Evolutionary conservation across 23 tunicate species (phyloP), one percentile per base, ranked within the genome.

Genomic region (Clavelina lepadiformis): DNA sequence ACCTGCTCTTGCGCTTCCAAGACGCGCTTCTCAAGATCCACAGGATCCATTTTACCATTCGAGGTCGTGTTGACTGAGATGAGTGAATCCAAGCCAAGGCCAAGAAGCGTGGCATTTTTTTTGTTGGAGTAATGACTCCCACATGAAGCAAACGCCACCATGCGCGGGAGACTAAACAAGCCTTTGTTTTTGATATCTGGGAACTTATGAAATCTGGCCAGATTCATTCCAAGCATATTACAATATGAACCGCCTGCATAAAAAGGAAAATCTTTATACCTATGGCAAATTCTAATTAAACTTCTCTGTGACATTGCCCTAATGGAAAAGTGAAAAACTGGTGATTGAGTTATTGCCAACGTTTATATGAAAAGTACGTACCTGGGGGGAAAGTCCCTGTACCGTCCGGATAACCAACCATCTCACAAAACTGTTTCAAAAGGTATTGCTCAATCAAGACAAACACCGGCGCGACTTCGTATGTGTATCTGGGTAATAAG

Each of bases 361-460:
- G n/a, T n/a, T n/a, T n/a, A n/a, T n/a, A n/a, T n/a, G n/a, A 29
- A 1, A 8, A 5, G 21, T 74, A 32, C 57, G 49, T 30, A 71
- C 93, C 96, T 15, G 96, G 88, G 2, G 82, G 54, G 31, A 88
- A 73, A 7, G 96, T 88, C 28, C 96, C 96, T n/a, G 80, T 82
- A 2, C 96, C 96, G 3, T 62, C 37, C 26, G 37, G 27, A 52
- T 65, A 88, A 1, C 96, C 96, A 49, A 88, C 58, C 15, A 79
- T 18, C 13, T 73, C 68, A 21, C 85, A 15, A 54, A 80, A 53
- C 15, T 68, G 61, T 0, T 80, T 61, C 49, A 88, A 49, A 4
- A 80, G 24, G 32, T 28, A 38, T 38, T 61, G 75, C 53, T 88
- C 96, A 65, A 80, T 80, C 73, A 88, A 32, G 23, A 75, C 68